Evolutionary conservation across 2,113 vertebrate species (phyloP).

Genomic region (Synodontis membranacea): DNA sequence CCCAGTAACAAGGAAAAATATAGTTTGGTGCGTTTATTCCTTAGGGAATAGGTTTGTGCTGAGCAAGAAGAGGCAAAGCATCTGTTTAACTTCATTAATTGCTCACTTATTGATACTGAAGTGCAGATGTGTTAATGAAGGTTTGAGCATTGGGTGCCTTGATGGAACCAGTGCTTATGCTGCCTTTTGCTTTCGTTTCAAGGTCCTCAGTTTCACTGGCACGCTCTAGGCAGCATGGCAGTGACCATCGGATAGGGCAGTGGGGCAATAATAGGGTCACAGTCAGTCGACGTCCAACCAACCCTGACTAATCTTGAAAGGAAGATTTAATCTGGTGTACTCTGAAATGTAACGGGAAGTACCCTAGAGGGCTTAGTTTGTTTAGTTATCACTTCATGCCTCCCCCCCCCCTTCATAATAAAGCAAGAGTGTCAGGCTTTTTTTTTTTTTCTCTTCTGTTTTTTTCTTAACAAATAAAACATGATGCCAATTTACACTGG

Average conservation of each 20-base stretch:
- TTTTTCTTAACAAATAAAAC: conserved; percentile 29
- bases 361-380: not conserved
- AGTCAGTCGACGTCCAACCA: not conserved
- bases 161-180: not conserved
- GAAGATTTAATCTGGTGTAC: not conserved
- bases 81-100: not conserved
- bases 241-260: not conserved
- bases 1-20: not conserved
- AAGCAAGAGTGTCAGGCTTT: not conserved
- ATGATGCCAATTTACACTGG: conserved; percentile 47
- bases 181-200: not conserved
- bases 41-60: not conserved
- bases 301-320: not conserved
- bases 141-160: not conserved
- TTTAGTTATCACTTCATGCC: not conserved
- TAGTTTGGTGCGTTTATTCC: not conserved
- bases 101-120: not conserved
- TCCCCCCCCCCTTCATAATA: not conserved
- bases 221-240: not conserved
- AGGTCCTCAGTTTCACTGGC: not conserved
- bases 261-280: not conserved
- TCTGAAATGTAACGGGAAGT: too few relatives aligned
- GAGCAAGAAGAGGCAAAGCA: not conserved
- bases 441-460: not conserved
- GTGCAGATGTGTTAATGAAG: not conserved